Evolutionary conservation across 2,113 vertebrate genomes (phyloP), one percentile per base, ranked within the genome.

Genomic region (Scomber japonicus): DNA sequence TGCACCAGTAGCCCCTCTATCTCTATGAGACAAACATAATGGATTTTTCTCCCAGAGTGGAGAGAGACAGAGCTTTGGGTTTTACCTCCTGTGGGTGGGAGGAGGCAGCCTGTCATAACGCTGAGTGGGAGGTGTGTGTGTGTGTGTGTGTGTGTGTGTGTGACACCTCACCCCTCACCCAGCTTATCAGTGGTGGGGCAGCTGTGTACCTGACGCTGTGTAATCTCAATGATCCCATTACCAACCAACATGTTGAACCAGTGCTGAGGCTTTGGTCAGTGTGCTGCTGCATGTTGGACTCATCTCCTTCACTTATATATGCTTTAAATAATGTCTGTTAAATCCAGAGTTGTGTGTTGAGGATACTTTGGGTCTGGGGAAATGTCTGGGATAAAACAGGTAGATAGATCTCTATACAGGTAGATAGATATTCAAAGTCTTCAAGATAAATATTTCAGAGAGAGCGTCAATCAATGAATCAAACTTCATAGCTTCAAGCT

Each of bases 161-260:
- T 13, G 12, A 49, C 67, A 27, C 77, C 11, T 45, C 31, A 10
- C 13, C 46, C 46, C n/a, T 35, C 24, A 44, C 24, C 27, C 31
- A 11, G 17, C 49, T 84, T 85, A 89, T 89, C 83, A 78, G 64
- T 50, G 51, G 44, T 3, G 3, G 0, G 45, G 54, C 79, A 85
- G 78, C 84, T 83, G 73, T 75, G 64, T 54, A 83, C 35, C 73
- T 89, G 72, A 77, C 11, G 40, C 50, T 71, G 44, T 65, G 35
- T 86, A 51, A 82, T 78, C 66, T 27, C 16, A 60, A 51, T 73
- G 67, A 81, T 71, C 80, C 7, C 14, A 19, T 86, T 80, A 46
- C 30, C 9, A 69, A 46, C 30, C 9, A 69, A 53, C 64, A 66
- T 62, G 63, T 49, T 78, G 61, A 55, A 68, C 12, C 46, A 55